A percentile compares a stretch with the other conserved stretches of the same genome.
These are phyloP conservation scores for Drosophila paramelanica DNA, from an alignment of 2,888 invertebrate genomes.

Conservation along the genomic window DNA sequence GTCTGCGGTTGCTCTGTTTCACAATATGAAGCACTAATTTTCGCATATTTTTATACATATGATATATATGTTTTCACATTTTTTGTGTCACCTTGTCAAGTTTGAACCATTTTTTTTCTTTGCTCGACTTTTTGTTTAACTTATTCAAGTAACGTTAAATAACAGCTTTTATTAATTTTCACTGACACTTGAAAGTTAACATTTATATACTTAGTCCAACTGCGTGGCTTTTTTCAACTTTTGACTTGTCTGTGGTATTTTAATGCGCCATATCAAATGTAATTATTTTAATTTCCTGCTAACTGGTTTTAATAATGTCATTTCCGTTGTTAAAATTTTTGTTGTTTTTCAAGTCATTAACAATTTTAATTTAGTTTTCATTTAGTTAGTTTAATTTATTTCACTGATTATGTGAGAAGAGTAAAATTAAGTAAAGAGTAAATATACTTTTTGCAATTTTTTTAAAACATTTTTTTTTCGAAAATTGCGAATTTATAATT, in stretches of 20 bases:
- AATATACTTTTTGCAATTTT: too few relatives aligned
- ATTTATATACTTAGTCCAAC: slow-evolving; percentile 13
- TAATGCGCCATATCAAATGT: slow-evolving; percentile 2
- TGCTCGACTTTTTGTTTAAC: slow-evolving; percentile 29
- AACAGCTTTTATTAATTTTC: slow-evolving; percentile 20
- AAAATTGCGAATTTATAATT: neutral
- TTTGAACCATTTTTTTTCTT: slow-evolving; percentile 8
- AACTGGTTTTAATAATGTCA: neutral
- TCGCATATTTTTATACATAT: neutral
- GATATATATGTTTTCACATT: neutral
- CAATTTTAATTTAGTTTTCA: neutral
- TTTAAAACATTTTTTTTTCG: neutral
- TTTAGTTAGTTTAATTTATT: neutral
- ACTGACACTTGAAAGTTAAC: slow-evolving; percentile 48
- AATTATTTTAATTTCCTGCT: neutral
- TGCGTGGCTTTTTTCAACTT: slow-evolving; percentile 4
- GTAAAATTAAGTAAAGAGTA: too few relatives aligned
- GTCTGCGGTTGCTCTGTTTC: slow-evolving; percentile 11
- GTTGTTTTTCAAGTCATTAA: neutral
- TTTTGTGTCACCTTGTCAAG: slow-evolving; percentile 5
- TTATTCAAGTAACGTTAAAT: slow-evolving; percentile 31
- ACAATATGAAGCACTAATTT: slow-evolving; percentile 7
- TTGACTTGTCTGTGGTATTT: slow-evolving; percentile 7
- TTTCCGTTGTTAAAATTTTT: neutral
- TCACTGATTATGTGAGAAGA: neutral